Conservation (phyloP, 2,797 vertebrate species). For the Parauchenoglanis ngamensis region DNA sequence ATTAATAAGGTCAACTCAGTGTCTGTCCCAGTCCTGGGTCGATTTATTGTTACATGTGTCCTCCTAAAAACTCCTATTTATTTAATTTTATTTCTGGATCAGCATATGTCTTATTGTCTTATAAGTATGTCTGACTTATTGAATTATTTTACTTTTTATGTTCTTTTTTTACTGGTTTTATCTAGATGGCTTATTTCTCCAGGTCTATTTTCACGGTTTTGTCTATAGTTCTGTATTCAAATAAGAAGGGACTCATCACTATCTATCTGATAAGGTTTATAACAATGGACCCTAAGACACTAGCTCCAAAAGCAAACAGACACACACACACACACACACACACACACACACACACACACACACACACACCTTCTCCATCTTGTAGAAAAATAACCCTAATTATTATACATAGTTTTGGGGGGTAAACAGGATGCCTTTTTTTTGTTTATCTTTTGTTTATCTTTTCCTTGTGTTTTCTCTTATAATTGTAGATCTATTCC, state of each 20-base stretch:
- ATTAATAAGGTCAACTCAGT: neutral
- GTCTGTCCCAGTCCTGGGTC: neutral
- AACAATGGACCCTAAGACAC: slow-evolving; percentile 27
- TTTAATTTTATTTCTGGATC: neutral
- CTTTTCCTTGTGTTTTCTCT: neutral
- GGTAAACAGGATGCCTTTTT: neutral
- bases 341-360: slow-evolving; percentile 10
- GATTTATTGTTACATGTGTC: neutral
- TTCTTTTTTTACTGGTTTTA: neutral
- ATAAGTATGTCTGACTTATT: neutral
- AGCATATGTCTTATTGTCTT: neutral
- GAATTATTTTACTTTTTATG: neutral
- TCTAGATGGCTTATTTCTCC: neutral
- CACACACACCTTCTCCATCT: neutral
- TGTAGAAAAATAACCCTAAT: neutral
- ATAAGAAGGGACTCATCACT: slow-evolving; percentile 21
- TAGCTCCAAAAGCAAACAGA: slow-evolving; percentile 6
- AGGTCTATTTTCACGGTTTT: neutral
- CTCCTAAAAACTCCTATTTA: neutral
- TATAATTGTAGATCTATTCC: neutral
- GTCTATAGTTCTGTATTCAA: slow-evolving; percentile 41
- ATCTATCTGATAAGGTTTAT: slow-evolving; percentile 49
- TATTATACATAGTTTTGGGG: neutral
- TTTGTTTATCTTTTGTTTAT: neutral
- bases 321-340: slow-evolving; percentile 8